phyloP scores from a whole-genome alignment of 1,140 invertebrate genomes.

The Zaprionus gabonicus region DNA sequence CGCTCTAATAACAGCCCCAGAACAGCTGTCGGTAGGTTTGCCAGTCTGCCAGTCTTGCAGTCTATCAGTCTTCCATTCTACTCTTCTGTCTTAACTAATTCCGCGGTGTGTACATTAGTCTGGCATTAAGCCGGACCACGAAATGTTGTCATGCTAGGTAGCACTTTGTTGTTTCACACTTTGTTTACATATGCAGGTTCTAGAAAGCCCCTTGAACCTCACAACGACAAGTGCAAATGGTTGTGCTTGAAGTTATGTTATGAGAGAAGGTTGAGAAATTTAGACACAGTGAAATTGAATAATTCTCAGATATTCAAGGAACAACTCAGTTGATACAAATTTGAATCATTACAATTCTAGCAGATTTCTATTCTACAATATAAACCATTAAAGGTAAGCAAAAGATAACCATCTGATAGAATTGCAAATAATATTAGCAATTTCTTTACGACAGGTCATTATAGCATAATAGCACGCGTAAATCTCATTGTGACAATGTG shows the following conservation, averaged over 20 bases:
- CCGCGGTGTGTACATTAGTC: not conserved
- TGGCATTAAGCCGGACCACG: constrained; percentile 1
- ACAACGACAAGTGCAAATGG: constrained; percentile 15
- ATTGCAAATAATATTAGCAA: not conserved
- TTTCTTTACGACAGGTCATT: constrained; percentile 2
- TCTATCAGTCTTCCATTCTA: not conserved
- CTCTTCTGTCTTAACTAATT: constrained; percentile 22
- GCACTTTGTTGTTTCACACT: constrained; percentile 42
- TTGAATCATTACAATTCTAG: not conserved
- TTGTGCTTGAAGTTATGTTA: not conserved
- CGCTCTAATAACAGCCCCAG: constrained; percentile 63
- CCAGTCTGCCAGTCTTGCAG: not conserved
- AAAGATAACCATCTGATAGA: not conserved
- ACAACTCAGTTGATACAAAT: not conserved
- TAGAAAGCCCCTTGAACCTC: not conserved
- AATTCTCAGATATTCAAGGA: not conserved
- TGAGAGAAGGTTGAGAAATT: not conserved
- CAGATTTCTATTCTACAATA: not conserved
- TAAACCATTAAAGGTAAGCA: not conserved
- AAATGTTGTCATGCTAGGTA: constrained; percentile 5
- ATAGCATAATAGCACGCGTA: not conserved
- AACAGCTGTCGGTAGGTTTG: not conserved
- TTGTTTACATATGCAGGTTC: constrained; percentile 33
- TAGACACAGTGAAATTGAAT: not conserved
- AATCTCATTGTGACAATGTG: constrained; percentile 21